Conservation (phyloP, 2,797 vertebrate genomes). For the Borostomias antarcticus region DNA sequence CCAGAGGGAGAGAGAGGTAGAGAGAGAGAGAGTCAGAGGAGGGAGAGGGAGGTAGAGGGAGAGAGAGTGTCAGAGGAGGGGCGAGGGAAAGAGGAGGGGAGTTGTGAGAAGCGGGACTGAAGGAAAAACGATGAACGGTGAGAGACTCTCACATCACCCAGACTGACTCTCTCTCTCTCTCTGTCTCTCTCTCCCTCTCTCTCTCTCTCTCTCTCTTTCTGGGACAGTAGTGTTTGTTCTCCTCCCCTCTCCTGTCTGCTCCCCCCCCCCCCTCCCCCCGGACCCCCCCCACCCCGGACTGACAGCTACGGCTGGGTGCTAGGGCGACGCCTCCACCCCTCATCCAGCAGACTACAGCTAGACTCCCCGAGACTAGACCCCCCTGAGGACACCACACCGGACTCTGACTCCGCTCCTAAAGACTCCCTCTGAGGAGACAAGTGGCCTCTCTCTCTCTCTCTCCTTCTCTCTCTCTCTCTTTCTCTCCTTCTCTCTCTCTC, state of each 20-base stretch:
- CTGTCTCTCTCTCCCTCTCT: background rate
- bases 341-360: too few species aligned
- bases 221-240: too few species aligned
- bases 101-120: background rate
- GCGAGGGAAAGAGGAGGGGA: constrained; percentile 14
- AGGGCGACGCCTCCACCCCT: background rate
- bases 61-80: constrained; percentile 13
- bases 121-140: background rate
- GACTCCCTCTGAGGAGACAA: too few species aligned
- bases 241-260: too few species aligned
- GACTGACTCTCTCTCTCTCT: constrained; percentile 6
- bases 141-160: background rate
- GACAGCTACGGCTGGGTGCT: too few species aligned
- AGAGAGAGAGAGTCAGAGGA: constrained; percentile 1
- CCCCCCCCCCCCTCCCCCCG: background rate
- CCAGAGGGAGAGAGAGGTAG: background rate
- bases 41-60: background rate
- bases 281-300: background rate
- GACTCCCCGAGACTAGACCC: too few species aligned
- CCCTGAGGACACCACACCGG: too few species aligned
- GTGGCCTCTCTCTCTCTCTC: constrained; percentile 11
- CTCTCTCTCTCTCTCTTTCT: background rate
- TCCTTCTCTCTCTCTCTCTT: background rate
- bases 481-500: constrained; percentile 8
- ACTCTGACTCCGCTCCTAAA: constrained; percentile 2